Base-by-base conservation (phyloP, 2,113 vertebrate genomes). In the Callocephalon fimbriatum region DNA sequence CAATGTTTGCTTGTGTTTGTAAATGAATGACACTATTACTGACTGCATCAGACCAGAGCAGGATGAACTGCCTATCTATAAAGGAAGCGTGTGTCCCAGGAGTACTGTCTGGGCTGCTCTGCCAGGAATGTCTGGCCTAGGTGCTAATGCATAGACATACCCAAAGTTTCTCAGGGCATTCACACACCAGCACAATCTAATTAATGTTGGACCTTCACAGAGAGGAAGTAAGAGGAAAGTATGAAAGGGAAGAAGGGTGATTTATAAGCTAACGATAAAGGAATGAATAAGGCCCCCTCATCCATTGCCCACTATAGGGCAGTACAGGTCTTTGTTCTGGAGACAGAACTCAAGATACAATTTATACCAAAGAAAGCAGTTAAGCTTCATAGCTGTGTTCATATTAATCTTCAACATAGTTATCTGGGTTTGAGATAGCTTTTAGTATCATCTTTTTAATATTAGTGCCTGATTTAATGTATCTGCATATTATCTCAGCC, bases 201-300 rank as follows among this genome's bases (percentile, higher is more conserved):
- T n/a, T 71, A 85, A 90, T 67, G 63, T 6, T 9, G 11, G 59
- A 72, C n/a, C 32, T 92, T 86, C 50, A 73, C 73, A 72, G 47
- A 88, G 13, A 92, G 63, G 82, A 97, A 88, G 72, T 54, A 86
- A 90, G 65, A 94, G 44, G 59, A 94, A 86, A 77, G 50, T 54
- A 93, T 62, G 68, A 93, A 88, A 93, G 68, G 26, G 56, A 96
- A 83, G 82, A 93, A 84, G 21, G 9, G 11, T 92, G 95, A 95
- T 95, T 92, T 94, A 93, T 56, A 92, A 95, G 35, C n/a, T 92
- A 92, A 86, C 20, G 35, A 80, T 61, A 86, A 90, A 86, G 38
- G 23, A 83, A 63, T 16, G 26, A 88, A 62, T 63, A 77, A 93
- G 35, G 26, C 9, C 20, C 18, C 26, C 54, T 74, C 38, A 54